Evolutionary conservation across 2,797 vertebrate species (phyloP), one percentile per base, ranked within the genome.

Genomic region (Furcifer pardalis): DNA sequence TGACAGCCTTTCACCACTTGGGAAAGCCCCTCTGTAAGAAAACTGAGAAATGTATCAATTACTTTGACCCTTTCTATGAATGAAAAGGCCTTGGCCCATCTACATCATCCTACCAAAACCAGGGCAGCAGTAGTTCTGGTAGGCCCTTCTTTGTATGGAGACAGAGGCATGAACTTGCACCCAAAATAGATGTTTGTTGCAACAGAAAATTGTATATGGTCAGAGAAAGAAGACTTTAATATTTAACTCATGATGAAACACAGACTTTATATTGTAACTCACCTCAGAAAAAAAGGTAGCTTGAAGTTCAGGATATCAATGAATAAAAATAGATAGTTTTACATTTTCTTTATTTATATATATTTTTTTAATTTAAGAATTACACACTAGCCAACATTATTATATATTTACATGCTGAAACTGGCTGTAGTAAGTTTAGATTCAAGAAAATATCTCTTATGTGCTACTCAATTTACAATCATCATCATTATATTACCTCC

Each of bases 321-420:
- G 90, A 81, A 94, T 85, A 90, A 92, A 84, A 84, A 63, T 76
- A 92, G 37, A 87, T 87, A 84, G 89, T 93, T 96, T 96, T 95
- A 95, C 90, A 89, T 95, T 94, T 95, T 95, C 95, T 96, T 97
- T 97, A 97, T 97, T 97, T 96, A 94, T 97, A 96, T 94, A 96
- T n/a, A n/a, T 96, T 84, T 92, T 96, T 96, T 94, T 96, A 92
- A 42, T 94, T 97, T 95, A 96, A 96, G 96, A 97, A 96, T 96
- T 96, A 97, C 96, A 97, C 96, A 97, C 95, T 96, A 96, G 95
- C 93, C 96, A 96, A 97, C 96, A 96, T 95, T 97, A 94, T 95
- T 97, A 95, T 96, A 95, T 97, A 97, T 97, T 97, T 97, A 97
- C 97, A 97, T 97, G 97, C 97, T 96, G 95, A 96, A 96, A 97